Evolutionary conservation across 2,888 invertebrate genomes (phyloP).

Genomic region (Oligia fasciuncula): DNA sequence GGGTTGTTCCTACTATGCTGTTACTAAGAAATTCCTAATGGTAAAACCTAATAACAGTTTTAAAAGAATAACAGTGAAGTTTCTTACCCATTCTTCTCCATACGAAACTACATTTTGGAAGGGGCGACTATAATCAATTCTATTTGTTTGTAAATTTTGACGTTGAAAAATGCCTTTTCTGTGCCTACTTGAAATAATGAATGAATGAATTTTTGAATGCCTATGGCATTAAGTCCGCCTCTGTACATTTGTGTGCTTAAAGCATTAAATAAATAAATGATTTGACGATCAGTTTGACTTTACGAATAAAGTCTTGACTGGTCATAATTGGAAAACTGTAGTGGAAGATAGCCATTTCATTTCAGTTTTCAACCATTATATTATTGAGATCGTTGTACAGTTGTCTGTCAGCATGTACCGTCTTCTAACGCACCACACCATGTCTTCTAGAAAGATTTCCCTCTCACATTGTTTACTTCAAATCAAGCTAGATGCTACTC

Average conservation of each 20-base stretch:
- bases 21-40: not conserved
- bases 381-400: too few species aligned
- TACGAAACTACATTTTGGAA: not conserved
- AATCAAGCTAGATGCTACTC: constrained; percentile 45
- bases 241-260: too few species aligned
- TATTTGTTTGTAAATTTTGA: too few species aligned
- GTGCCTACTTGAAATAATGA: not conserved
- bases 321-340: not conserved
- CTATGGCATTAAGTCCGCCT: too few species aligned
- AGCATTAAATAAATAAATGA: not conserved
- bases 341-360: not conserved
- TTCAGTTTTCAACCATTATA: not conserved
- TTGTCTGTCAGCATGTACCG: too few species aligned
- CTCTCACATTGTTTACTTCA: constrained; percentile 35
- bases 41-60: not conserved
- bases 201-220: too few species aligned
- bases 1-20: not conserved
- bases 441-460: constrained; percentile 19
- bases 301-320: not conserved
- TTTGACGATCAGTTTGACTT: not conserved
- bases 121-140: too few species aligned
- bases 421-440: constrained; percentile 1
- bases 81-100: not conserved
- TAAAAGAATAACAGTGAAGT: not conserved
- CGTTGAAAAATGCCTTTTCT: not conserved